Base-by-base conservation (phyloP, 2,797 vertebrate species). In the Ctenochaetus hawaiiensis region DNA sequence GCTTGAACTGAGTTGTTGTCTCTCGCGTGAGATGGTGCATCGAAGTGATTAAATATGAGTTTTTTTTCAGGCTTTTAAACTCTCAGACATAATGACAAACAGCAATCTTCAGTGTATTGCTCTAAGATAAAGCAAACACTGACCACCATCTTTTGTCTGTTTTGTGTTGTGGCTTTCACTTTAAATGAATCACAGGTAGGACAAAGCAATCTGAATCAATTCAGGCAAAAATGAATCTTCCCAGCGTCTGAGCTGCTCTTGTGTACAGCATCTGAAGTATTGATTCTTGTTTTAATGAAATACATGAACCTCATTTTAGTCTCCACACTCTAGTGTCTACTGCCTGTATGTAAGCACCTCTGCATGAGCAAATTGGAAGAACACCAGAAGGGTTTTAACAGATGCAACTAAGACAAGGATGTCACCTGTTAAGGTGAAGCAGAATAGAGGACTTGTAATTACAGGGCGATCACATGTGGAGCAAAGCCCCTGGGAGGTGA, bases 391-490 rank as follows among this genome's bases (percentile, higher is more conserved):
- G 61, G 60, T 74, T 72, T 54, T 72, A 79, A 78, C 41, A 64
- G 67, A 67, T 49, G 68, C 56, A 47, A 66, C 71, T 62, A 57
- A 80, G 66, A 80, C 54, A 23, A 54, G 43, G 56, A 51, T 81
- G 82, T 84, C 79, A 84, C 81, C 70, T 82, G 80, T 80, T 79
- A 68, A 87, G 71, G 77, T 79, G 69, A 86, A 76, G 68, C 69
- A 63, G 81, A 79, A 71, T 67, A 67, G 71, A 76, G 41, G 61
- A 76, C 72, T 84, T 85, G 84, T 88, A 91, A 91, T 91, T 89
- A 84, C 73, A 39, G 22, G 37, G 81, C 79, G 81, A 84, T 90
- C 82, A 83, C 68, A 80, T 54, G 70, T 73, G 64, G 77, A 87
- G 85, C 59, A 77, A n/a, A 80, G 83, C 26, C 88, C 80, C 9